Conservation (phyloP, 2,797 vertebrate species). For the Dendrocincla fuliginosa region DNA sequence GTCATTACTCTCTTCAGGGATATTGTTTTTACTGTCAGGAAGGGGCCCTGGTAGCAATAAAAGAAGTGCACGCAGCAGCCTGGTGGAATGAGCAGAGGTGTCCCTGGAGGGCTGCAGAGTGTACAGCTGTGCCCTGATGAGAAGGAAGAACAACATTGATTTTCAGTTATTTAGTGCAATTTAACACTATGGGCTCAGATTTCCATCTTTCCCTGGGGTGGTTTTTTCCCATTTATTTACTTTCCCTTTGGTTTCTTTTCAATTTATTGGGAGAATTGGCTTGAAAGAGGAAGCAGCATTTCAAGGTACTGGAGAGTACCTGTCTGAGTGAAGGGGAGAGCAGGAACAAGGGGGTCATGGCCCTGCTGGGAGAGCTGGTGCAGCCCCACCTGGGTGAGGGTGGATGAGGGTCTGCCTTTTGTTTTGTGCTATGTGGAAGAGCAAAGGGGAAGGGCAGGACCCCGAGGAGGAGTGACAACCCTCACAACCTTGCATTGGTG, state of each 20-base stretch:
- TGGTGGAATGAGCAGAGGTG: not conserved
- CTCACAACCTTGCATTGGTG: not conserved
- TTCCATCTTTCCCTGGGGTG: not conserved
- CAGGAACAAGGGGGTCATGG: rapidly evolving
- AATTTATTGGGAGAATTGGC: not conserved
- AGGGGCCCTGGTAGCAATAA: not conserved
- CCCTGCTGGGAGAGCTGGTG: not conserved
- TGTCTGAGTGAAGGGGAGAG: not conserved
- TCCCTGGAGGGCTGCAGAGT: not conserved
- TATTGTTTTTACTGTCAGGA: not conserved
- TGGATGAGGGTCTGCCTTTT: not conserved
- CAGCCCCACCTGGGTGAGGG: too few relatives aligned
- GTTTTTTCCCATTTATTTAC: not conserved
- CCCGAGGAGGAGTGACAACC: not conserved
- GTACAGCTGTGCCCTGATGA: not conserved
- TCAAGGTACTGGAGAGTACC: not conserved
- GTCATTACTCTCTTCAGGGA: not conserved
- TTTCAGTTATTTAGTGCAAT: conserved; percentile 55
- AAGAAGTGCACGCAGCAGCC: not conserved
- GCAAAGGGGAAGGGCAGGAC: not conserved
- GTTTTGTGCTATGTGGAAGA: not conserved
- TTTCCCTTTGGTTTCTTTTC: not conserved
- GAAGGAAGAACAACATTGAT: conserved; percentile 49
- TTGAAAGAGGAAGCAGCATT: not conserved
- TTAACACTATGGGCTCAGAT: conserved; percentile 1